Percentiles rank a stretch among this genome's conserved stretches.
phyloP scores from a whole-genome alignment of 2,888 invertebrate genomes.

The Cephus runcator region DNA sequence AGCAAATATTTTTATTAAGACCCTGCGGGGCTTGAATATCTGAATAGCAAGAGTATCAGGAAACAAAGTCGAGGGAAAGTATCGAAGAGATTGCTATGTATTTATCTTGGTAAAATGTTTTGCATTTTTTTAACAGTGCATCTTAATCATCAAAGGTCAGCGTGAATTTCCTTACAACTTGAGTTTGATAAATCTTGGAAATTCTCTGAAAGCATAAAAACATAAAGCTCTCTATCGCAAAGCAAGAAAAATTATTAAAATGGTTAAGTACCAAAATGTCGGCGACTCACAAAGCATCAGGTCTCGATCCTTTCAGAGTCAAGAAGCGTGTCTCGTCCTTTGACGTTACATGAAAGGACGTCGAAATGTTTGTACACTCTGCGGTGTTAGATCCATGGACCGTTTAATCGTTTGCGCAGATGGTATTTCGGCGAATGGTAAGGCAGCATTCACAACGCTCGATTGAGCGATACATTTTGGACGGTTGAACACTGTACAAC shows the following conservation, averaged over 20 bases:
- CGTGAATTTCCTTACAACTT: background rate
- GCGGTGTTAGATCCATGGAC: slow-evolving; percentile 17
- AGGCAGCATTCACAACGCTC: slow-evolving; percentile 8
- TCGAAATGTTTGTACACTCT: slow-evolving; percentile 49
- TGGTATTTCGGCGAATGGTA: slow-evolving; percentile 25
- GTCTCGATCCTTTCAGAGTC: slow-evolving; percentile 40
- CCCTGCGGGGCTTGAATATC: slow-evolving; percentile 55
- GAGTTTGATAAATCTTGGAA: background rate
- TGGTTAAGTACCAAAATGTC: slow-evolving; percentile 5
- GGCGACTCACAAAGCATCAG: slow-evolving; percentile 21
- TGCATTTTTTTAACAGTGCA: slow-evolving; percentile 1
- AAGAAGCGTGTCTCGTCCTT: slow-evolving; percentile 46
- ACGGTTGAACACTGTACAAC: background rate
- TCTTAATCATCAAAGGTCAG: background rate
- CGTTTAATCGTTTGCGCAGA: slow-evolving; percentile 50
- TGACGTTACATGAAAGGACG: slow-evolving; percentile 44
- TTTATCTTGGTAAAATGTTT: slow-evolving; percentile 22
- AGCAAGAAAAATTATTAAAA: background rate
- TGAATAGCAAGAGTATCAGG: slow-evolving; percentile 51
- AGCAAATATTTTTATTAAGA: slow-evolving; percentile 60
- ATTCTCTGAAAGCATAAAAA: background rate
- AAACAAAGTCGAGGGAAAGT: slow-evolving; percentile 15
- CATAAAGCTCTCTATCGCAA: background rate
- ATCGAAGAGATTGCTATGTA: slow-evolving; percentile 20
- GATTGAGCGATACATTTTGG: background rate